A percentile compares a stretch with the other conserved stretches of the same genome.
Evolutionary conservation across 2,888 invertebrate genomes (phyloP).

Genomic region (Cheilosia pagana): DNA sequence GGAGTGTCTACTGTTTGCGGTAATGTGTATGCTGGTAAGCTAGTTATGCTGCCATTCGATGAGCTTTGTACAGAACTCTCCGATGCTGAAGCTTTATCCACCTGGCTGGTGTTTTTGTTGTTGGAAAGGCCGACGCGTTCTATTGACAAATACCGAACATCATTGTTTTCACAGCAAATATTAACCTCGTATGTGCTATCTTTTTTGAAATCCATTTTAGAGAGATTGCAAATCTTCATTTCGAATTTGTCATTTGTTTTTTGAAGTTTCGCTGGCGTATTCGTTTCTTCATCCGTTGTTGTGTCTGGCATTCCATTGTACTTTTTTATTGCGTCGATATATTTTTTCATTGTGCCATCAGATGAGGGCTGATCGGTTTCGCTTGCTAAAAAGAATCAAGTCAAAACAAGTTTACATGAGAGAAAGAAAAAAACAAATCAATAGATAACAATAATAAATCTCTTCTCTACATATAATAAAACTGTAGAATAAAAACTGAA

Average conservation of each 20-base stretch:
- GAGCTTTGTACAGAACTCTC: conserved; percentile 64
- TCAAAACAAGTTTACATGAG: not conserved
- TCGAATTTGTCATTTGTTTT: conserved; percentile 30
- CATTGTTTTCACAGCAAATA: conserved; percentile 72
- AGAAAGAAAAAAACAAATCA: not conserved
- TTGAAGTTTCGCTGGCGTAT: conserved; percentile 22
- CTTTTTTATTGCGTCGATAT: conserved; percentile 70
- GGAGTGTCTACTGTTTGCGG: conserved; percentile 42
- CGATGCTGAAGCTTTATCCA: conserved; percentile 53
- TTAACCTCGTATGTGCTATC: conserved; percentile 75
- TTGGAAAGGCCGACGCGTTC: conserved; percentile 64
- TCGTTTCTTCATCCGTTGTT: conserved; percentile 65
- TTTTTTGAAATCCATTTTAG: conserved; percentile 43
- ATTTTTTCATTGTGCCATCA: conserved; percentile 71
- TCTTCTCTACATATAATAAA: no score
- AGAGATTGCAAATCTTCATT: conserved; percentile 36
- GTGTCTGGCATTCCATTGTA: conserved; percentile 74
- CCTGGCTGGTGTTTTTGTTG: conserved; percentile 38
- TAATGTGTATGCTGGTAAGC: conserved; percentile 60
- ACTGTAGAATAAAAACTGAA: no score
- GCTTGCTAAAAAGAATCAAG: conserved; percentile 61
- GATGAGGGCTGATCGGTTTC: conserved; percentile 71
- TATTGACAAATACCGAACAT: conserved; percentile 74
- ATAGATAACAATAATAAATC: no score
- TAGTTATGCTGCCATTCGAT: conserved; percentile 75